Percentiles rank a stretch among this genome's conserved stretches.
These are phyloP conservation scores for Gymnoscopelus microlampas DNA, from an alignment of 2,797 vertebrate genomes.

Conservation along the genomic window DNA sequence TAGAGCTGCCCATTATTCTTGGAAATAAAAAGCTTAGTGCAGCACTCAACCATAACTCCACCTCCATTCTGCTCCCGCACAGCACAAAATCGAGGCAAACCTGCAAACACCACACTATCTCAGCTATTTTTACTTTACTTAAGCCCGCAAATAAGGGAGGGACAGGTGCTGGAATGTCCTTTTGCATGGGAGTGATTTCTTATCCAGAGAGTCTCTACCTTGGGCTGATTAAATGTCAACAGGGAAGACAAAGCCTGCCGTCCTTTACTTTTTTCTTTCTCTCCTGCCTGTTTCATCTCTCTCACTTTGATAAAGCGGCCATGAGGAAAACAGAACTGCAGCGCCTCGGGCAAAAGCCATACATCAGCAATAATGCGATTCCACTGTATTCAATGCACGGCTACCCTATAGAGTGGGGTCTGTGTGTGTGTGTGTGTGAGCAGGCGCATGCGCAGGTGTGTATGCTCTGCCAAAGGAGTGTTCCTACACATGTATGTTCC, in stretches of 20 bases:
- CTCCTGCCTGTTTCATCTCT: conserved; percentile 55
- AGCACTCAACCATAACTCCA: conserved; percentile 31
- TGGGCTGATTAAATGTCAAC: conserved; percentile 83
- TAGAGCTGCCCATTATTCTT: conserved; percentile 46
- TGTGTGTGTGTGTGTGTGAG: conserved; percentile 7
- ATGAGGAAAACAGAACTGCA: conserved; percentile 57
- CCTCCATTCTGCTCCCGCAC: conserved; percentile 21
- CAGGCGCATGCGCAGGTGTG: conserved; percentile 4
- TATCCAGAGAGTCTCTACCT: conserved; percentile 75
- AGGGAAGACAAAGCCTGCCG: conserved; percentile 68
- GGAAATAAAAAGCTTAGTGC: conserved; percentile 49
- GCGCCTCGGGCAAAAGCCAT: conserved; percentile 60
- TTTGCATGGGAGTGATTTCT: conserved; percentile 76
- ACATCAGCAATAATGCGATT: conserved; percentile 77
- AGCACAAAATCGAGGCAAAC: conserved; percentile 42
- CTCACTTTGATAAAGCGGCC: conserved; percentile 71
- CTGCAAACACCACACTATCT: conserved; percentile 34
- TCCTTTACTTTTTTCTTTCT: conserved; percentile 48
- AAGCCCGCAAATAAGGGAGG: conserved; percentile 58
- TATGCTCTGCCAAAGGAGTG: conserved; percentile 55
- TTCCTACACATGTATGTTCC: conserved; percentile 41
- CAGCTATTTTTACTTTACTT: conserved; percentile 49
- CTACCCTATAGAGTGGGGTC: conserved; percentile 39
- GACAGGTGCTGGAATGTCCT: conserved; percentile 61
- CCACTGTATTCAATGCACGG: conserved; percentile 61